Conservation (phyloP, 2,113 vertebrate species). For the Clinocottus analis region DNA sequence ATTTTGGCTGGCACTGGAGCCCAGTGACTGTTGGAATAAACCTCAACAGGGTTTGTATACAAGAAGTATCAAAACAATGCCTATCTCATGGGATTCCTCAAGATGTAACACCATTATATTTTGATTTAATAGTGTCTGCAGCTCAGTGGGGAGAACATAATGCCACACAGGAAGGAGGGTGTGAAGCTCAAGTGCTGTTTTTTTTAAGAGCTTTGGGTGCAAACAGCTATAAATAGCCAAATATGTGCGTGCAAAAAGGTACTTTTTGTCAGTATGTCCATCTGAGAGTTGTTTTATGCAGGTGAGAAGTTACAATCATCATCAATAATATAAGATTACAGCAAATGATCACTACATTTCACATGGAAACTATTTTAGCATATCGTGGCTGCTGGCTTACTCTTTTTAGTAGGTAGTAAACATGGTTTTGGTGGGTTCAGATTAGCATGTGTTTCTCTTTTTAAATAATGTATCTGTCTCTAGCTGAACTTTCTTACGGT, state of each 20-base stretch:
- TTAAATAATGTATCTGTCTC: neutral
- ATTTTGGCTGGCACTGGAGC: conserved; percentile 57
- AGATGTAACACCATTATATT: conserved; percentile 40
- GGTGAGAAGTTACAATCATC: neutral
- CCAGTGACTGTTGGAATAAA: conserved; percentile 62
- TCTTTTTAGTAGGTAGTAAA: neutral
- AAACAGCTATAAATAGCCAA: neutral
- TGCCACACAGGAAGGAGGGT: neutral
- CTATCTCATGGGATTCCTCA: conserved; percentile 33
- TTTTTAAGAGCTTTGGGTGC: neutral
- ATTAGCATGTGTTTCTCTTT: neutral
- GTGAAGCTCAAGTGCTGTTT: neutral
- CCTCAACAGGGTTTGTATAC: conserved; percentile 59
- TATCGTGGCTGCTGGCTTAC: neutral
- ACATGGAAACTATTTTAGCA: neutral
- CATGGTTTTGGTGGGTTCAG: neutral
- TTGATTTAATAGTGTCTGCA: conserved; percentile 30
- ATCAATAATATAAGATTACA: neutral
- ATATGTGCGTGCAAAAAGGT: neutral
- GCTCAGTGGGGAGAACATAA: conserved; percentile 17
- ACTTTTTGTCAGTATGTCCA: neutral
- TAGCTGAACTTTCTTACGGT: neutral
- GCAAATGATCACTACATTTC: neutral
- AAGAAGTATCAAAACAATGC: conserved; percentile 53
- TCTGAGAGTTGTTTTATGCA: neutral